Base-by-base conservation (phyloP, 2,888 invertebrate genomes). In the Agrotis segetum region DNA sequence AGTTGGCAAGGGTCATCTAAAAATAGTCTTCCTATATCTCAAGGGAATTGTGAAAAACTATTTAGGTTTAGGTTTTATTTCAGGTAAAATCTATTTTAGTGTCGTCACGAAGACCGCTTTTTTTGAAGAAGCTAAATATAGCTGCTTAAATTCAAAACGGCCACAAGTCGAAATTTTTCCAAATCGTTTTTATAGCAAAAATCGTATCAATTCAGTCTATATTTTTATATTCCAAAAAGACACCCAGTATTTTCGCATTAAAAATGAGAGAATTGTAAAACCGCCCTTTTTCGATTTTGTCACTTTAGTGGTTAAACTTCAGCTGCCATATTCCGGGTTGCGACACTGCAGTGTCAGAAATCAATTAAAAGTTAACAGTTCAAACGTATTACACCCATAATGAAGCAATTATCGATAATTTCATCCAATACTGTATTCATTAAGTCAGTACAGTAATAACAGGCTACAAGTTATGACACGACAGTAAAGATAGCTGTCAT, bases 351-450 rank as follows among this genome's bases (percentile, higher is more conserved):
- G n/a, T n/a, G n/a, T n/a, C n/a, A n/a, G n/a, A n/a, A n/a, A n/a
- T n/a, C n/a, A n/a, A n/a, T n/a, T n/a, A n/a, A n/a, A n/a, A n/a
- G n/a, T n/a, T n/a, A n/a, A n/a, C n/a, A n/a, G n/a, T n/a, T 29
- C 0, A 29, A 13, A 29, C 13, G 3, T 19, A 9, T 55, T n/a
- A n/a, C 17, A 40, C 21, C 14, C 13, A 59, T 72, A 79, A 82
- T 78, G 69, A 75, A 76, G 70, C 65, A 79, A 81, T 79, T 67
- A 76, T 49, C 6, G 61, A 47, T 63, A 69, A 81, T 77, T 71
- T 62, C 52, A 21, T 52, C 50, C 68, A 69, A 61, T 77, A 82
- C 34, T 60, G 29, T 13, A 11, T 56, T 50, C 63, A 61, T 58
- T 58, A 52, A 53, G 44, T 24, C 24, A 24, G 1, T 24, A 24